These are phyloP conservation scores for Agrotis puta DNA, from an alignment of 2,888 invertebrate genomes.

Conservation along the genomic window DNA sequence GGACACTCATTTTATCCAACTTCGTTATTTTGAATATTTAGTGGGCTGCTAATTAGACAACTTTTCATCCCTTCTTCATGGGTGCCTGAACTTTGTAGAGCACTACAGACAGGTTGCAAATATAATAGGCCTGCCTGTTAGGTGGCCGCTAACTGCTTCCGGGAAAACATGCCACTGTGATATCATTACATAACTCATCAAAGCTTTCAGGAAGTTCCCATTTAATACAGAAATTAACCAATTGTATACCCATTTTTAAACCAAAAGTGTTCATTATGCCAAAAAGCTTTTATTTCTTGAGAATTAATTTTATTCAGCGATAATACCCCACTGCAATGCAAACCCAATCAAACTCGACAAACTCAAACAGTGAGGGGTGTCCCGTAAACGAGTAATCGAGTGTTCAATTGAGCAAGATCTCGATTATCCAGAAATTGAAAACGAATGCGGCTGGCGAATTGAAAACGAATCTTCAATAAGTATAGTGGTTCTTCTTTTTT, in stretches of 20 bases:
- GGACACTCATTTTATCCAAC: conserved; percentile 69
- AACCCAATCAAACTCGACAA: conserved; percentile 89
- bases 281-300: conserved; percentile 66
- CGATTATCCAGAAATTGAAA: conserved; percentile 89
- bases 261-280: conserved; percentile 26
- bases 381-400: conserved; percentile 89
- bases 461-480: conserved; percentile 81
- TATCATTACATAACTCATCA: conserved; percentile 17
- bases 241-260: background rate
- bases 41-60: conserved; percentile 85
- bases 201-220: conserved; percentile 24
- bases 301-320: conserved; percentile 79
- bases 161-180: conserved; percentile 24
- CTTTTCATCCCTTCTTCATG: conserved; percentile 77
- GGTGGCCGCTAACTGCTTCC: conserved; percentile 38
- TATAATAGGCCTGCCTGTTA: conserved; percentile 32
- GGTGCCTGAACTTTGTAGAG: conserved; percentile 75
- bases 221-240: conserved; percentile 14
- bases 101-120: conserved; percentile 46
- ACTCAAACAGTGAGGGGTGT: conserved; percentile 86
- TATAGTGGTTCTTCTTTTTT: conserved; percentile 70
- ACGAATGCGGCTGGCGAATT: conserved; percentile 84
- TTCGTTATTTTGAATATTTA: conserved; percentile 74
- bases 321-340: conserved; percentile 83
- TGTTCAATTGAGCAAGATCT: conserved; percentile 90